Evolutionary conservation across 1,140 invertebrate genomes (phyloP), one percentile per base, ranked within the genome.

Genomic region (Pseudomyrmex gracilis): DNA sequence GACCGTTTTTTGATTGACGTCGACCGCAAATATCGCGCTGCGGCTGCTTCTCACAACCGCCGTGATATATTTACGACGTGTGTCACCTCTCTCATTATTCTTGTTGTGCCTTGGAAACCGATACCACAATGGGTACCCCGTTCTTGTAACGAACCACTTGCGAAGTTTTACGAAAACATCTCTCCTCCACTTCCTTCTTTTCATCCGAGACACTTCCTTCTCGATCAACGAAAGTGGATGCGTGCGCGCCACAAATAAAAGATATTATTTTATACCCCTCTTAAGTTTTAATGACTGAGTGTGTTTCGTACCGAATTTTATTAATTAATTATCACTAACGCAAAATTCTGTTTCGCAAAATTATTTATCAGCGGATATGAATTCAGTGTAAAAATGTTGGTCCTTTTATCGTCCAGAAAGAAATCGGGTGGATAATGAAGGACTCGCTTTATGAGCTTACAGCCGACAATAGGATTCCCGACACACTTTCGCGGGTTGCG

Each of bases 31-130:
- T 87, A 85, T 90, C 84, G 60, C 58, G 53, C 53, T 84, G 34
- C 34, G 58, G 58, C 20, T 57, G n/a, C 22, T 78, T 80, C 63
- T 83, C 57, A 24, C 66, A 10, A 58, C 22, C 76, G 53, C 71
- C 49, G 77, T 67, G 77, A 83, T 88, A 73, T 82, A 86, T 89
- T 86, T 85, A 66, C 66, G 60, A 71, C 73, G 87, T 67, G 68
- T 82, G 78, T 90, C 87, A 89, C 87, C 87, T 84, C 73, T 68
- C 73, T 88, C 51, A 70, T 87, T 87, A 87, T 55, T 58, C 63
- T 55, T 55, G 61, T 66, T 74, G 76, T 34, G 22, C 43, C 66
- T 55, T 87, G 74, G 82, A 87, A 84, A 87, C 87, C 82, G 74
- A 87, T 86, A 70, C 34, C 55, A 87, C 85, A 87, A 87, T 84